Base-by-base conservation (phyloP, 2,113 vertebrate genomes). In the Ptilorrhoa leucosticta region DNA sequence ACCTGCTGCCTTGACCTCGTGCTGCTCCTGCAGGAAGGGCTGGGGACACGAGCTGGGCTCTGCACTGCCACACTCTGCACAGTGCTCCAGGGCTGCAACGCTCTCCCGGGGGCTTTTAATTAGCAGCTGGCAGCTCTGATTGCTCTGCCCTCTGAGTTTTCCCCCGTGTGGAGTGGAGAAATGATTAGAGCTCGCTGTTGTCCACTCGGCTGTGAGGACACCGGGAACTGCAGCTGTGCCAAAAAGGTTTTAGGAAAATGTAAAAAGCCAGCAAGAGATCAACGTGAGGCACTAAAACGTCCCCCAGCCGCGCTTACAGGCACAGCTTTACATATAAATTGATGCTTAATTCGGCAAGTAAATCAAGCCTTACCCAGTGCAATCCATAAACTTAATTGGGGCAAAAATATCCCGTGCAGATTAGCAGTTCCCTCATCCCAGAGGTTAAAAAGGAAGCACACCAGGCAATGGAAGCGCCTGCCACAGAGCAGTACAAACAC, bases 231-330 rank as follows among this genome's bases (percentile, higher is more conserved):
- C 88, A 80, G 85, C 90, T 53, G 88, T 54, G 94, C 96, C 94
- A 94, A 63, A 63, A 95, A 73, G 68, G 71, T 73, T 96, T 94
- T 15, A 86, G 88, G 63, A 65, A 95, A 94, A 94, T n/a, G 77
- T 57, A 88, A 94, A 94, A 95, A 79, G 17, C 3, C 90, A 94
- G 95, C 95, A 73, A 94, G 94, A 8, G 2, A 68, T 48, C 4
- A 1, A 71, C 10, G 10, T 9, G 58, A 93, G 63, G 82, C 94
- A 87, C 64, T 92, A 15, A 93, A 86, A 81, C 4, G 76, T 83
- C 89, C 90, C 90, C 50, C 54, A 73, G 79, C 76, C 79, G 68
- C 80, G 57, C 51, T 95, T 65, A 30, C 19, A 69, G 48, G 83
- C 86, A 51, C 23, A 87, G 76, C 63, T 92, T 93, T 70, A 83